These are phyloP conservation scores for Aspidoscelis tigris DNA, from an alignment of 2,113 vertebrate genomes.

Conservation along the genomic window DNA sequence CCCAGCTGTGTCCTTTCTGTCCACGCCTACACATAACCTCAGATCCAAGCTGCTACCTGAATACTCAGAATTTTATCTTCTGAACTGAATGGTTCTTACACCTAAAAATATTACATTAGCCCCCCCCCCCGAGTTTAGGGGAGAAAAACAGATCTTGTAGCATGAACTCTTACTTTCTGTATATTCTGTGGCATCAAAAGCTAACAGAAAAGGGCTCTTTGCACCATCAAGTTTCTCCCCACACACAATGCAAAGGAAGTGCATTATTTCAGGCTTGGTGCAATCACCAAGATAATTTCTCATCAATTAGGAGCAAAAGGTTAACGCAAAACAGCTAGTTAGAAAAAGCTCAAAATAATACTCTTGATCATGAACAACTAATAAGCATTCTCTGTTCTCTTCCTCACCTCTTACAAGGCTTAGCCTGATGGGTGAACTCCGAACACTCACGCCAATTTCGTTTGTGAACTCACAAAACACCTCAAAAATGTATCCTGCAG, in stretches of 20 bases:
- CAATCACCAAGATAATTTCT: neutral
- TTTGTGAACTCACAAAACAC: constrained; percentile 68
- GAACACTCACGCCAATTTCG: constrained; percentile 3
- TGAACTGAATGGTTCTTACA: too few species aligned
- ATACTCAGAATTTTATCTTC: too few species aligned
- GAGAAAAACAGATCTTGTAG: too few species aligned
- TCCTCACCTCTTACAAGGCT: constrained; percentile 63
- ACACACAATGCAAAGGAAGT: neutral
- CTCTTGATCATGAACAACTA: neutral
- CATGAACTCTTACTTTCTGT: too few species aligned
- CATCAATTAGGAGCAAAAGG: neutral
- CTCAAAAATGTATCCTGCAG: rapidly evolving
- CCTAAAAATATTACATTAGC: too few species aligned
- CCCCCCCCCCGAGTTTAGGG: too few species aligned
- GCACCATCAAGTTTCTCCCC: neutral
- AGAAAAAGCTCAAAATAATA: neutral
- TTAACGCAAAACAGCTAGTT: neutral
- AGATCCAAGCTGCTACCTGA: too few species aligned
- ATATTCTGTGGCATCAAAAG: neutral
- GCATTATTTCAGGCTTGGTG: neutral
- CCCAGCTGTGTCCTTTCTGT: too few species aligned
- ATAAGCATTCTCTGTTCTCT: neutral
- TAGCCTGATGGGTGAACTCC: constrained; percentile 60
- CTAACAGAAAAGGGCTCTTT: too few species aligned
- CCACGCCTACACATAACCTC: too few species aligned